A percentile compares a stretch with the other conserved stretches of the same genome.
Evolutionary conservation across 2,888 invertebrate species (phyloP).

Genomic region (Dysmachus trigonus): DNA sequence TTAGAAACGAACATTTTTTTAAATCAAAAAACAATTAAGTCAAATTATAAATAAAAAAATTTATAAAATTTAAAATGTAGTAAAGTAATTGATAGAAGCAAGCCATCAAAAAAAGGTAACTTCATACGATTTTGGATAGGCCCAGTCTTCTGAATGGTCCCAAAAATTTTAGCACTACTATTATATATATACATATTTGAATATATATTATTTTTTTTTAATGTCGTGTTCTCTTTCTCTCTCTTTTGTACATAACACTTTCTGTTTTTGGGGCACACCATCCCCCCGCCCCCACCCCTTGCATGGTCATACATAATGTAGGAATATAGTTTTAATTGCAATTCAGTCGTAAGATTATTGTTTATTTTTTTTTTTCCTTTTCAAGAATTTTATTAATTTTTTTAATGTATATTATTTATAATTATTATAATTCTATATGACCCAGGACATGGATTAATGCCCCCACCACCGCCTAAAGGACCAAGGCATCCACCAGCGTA

Average conservation of each 20-base stretch:
- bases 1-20: too few relatives aligned
- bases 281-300: not conserved
- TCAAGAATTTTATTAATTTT: not conserved
- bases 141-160: not conserved
- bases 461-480: slow-evolving; percentile 51
- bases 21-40: too few relatives aligned
- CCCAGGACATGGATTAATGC: slow-evolving; percentile 47
- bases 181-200: not conserved
- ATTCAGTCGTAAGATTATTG: not conserved
- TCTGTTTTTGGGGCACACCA: not conserved
- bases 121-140: not conserved
- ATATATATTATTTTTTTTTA: not conserved
- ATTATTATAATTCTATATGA: not conserved
- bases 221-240: not conserved
- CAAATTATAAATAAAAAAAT: too few relatives aligned
- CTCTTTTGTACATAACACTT: not conserved
- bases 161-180: not conserved
- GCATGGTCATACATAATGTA: not conserved
- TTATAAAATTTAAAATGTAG: not conserved
- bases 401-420: not conserved
- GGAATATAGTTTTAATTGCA: not conserved
- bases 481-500: slow-evolving; percentile 78
- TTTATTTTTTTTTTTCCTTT: not conserved
- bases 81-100: not conserved
- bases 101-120: not conserved